phyloP scores from a whole-genome alignment of 2,797 vertebrate genomes.

The Peromyscus nudipes region DNA sequence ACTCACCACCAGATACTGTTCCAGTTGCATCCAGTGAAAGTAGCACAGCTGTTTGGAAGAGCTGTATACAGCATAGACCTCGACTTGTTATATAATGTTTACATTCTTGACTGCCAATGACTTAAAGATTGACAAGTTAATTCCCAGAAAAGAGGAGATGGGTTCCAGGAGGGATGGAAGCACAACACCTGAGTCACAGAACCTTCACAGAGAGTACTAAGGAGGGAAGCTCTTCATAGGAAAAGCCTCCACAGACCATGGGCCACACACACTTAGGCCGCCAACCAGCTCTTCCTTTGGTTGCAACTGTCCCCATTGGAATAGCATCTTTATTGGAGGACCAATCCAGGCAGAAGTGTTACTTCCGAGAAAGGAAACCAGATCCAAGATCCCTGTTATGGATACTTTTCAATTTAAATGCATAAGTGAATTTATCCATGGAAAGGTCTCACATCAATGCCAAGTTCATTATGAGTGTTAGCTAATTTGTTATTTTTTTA shows the following conservation, averaged over 20 bases:
- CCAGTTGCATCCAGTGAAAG: rapidly evolving
- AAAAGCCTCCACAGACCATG: background rate
- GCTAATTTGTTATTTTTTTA: background rate
- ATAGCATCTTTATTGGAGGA: background rate
- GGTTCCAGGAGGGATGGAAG: background rate
- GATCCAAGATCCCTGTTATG: rapidly evolving
- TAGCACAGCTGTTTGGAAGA: rapidly evolving
- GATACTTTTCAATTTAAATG: background rate
- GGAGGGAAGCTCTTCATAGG: background rate
- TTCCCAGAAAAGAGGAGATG: background rate
- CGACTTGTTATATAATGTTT: background rate
- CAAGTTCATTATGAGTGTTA: background rate
- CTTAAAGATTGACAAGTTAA: background rate
- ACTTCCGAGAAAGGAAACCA: background rate
- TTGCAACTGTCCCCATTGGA: background rate
- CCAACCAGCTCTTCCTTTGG: rapidly evolving
- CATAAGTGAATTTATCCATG: rapidly evolving
- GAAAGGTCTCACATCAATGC: background rate
- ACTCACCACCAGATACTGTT: background rate
- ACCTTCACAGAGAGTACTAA: rapidly evolving
- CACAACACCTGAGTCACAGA: background rate
- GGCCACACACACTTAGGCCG: background rate
- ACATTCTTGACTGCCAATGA: background rate
- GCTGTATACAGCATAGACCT: background rate
- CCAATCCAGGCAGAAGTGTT: background rate